These are phyloP conservation scores for Acanthurus lineatus DNA, from an alignment of 2,797 vertebrate species.

Conservation along the genomic window DNA sequence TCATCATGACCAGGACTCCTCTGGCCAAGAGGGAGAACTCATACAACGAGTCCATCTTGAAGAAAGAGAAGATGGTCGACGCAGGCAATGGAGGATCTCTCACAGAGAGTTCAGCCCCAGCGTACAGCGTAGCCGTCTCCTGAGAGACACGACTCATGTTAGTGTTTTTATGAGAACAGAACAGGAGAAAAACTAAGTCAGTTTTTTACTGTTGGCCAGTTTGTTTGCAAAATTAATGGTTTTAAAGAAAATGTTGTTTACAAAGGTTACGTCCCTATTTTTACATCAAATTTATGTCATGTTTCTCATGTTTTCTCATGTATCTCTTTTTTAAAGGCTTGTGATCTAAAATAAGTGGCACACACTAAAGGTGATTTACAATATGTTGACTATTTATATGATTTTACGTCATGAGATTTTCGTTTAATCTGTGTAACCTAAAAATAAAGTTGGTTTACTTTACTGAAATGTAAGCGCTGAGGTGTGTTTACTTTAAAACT, in stretches of 20 bases:
- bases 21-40: slow-evolving; percentile 55
- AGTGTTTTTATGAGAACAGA: too few relatives aligned
- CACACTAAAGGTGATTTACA: slow-evolving; percentile 10
- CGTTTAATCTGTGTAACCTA: slow-evolving; percentile 5
- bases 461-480: not conserved
- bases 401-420: slow-evolving; percentile 6
- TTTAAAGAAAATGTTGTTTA: slow-evolving; percentile 34
- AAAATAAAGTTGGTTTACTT: slow-evolving; percentile 27
- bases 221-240: not conserved
- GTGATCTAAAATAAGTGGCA: slow-evolving; percentile 25
- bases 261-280: slow-evolving; percentile 12
- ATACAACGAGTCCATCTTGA: slow-evolving; percentile 34
- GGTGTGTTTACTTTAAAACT: not conserved
- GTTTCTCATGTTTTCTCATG: too few relatives aligned
- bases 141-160: slow-evolving; percentile 34
- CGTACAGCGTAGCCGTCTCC: slow-evolving; percentile 55
- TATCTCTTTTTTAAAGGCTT: slow-evolving; percentile 23
- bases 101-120: slow-evolving; percentile 54
- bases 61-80: slow-evolving; percentile 33
- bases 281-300: not conserved
- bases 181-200: not conserved
- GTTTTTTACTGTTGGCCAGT: slow-evolving; percentile 4
- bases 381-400: slow-evolving; percentile 36
- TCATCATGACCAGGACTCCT: slow-evolving; percentile 56
- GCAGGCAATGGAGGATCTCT: slow-evolving; percentile 11